These are phyloP conservation scores for Saxidomus purpurata DNA, from an alignment of 1,140 invertebrate species.

Conservation along the genomic window DNA sequence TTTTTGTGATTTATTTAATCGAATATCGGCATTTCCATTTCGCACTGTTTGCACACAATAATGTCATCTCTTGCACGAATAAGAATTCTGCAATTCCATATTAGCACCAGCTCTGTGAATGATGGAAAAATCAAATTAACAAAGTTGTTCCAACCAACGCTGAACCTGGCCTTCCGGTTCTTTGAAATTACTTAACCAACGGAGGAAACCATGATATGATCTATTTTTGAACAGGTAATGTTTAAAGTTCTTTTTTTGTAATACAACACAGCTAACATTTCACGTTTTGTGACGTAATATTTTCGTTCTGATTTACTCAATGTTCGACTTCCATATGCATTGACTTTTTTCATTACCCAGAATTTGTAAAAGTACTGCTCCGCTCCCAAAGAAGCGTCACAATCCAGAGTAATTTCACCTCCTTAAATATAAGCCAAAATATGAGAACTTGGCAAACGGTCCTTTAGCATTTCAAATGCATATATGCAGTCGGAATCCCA, in stretches of 20 bases:
- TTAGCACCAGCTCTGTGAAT: slow-evolving; percentile 1
- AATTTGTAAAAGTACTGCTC: neutral
- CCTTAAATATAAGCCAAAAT: slow-evolving; percentile 18
- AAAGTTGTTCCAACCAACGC: slow-evolving; percentile 55
- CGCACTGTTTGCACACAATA: slow-evolving; percentile 28
- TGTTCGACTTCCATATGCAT: no score
- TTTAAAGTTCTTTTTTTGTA: slow-evolving; percentile 50
- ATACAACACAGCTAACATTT: slow-evolving; percentile 26
- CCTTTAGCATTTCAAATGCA: neutral
- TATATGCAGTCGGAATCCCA: slow-evolving; percentile 21
- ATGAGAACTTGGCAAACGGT: neutral
- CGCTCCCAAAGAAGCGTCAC: slow-evolving; percentile 4
- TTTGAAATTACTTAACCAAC: slow-evolving; percentile 52
- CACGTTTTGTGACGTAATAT: slow-evolving; percentile 30
- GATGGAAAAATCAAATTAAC: slow-evolving; percentile 31
- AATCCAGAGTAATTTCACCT: slow-evolving; percentile 16
- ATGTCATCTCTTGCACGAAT: neutral
- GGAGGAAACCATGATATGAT: slow-evolving; percentile 55
- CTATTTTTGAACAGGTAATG: slow-evolving; percentile 51
- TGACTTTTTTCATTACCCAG: slow-evolving; percentile 15
- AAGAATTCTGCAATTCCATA: slow-evolving; percentile 32
- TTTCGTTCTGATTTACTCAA: slow-evolving; percentile 8
- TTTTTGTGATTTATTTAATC: no score
- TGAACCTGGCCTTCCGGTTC: slow-evolving; percentile 56
- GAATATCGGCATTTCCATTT: no score